Evolutionary conservation across 2,113 vertebrate species (phyloP), one percentile per base, ranked within the genome.

Genomic region (Casuarius casuarius): DNA sequence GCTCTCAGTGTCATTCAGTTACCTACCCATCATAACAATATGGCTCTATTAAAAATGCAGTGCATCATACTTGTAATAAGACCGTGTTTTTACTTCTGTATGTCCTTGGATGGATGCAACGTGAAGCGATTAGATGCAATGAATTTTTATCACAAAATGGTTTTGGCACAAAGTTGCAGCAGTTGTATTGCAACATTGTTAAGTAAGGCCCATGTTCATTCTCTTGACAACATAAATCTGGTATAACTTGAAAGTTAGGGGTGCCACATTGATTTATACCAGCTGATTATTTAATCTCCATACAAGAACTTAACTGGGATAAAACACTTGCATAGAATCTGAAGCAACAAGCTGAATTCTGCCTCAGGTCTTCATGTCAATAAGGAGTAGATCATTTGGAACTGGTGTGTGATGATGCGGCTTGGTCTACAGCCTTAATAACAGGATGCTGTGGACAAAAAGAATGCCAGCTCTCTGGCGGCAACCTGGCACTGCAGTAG

Each of bases 181-280:
- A 58, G 4, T 23, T 46, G 35, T 40, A 48, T n/a, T 59, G 8
- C 21, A 38, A 1, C 31, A 7, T 29, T 58, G 48, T 72, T 42
- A 84, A 68, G 40, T 22, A 12, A 4, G 7, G 12, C 18, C 16
- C 3, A 1, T 4, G 8, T n/a, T 63, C 1, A 0, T 63, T 48
- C 28, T 75, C 62, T 68, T 63, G 77, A 29, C 73, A 83, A 28
- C 14, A 42, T 20, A 77, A 90, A 74, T 62, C 33, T 80, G 12
- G 25, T 44, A 16, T 46, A 46, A 61, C 62, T 70, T 59, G 23
- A 20, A 92, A 91, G 44, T 71, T 44, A 54, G 42, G 33, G 38
- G 28, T 23, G 31, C 23, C 59, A 35, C 0, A 0, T 33, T 2
- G 12, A 10, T 10, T 93, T 48, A 29, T 2, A 1, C 7, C 65